Percentiles rank a stretch among this genome's conserved stretches.
Evolutionary conservation across 2,797 vertebrate genomes (phyloP).

Genomic region (Dallia pectoralis): DNA sequence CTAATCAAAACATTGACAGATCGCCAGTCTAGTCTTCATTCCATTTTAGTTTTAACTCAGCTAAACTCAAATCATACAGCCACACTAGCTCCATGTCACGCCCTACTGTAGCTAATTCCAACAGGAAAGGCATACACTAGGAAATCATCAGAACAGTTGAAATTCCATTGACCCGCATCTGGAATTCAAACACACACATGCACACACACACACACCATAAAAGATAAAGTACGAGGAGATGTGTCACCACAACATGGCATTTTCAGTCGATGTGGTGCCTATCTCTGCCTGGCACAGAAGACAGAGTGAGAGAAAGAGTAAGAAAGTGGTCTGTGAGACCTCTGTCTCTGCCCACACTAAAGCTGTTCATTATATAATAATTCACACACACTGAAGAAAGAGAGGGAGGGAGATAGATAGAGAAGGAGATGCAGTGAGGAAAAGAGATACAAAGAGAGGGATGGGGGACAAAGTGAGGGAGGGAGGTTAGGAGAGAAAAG

Average conservation of each 20-base stretch:
- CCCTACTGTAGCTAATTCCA: too few relatives aligned
- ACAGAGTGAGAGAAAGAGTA: constrained; percentile 45
- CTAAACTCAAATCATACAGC: too few relatives aligned
- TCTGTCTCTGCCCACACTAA: constrained; percentile 72
- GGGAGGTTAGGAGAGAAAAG: too few relatives aligned
- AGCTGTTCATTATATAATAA: constrained; percentile 76
- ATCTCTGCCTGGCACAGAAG: constrained; percentile 70
- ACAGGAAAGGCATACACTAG: background rate
- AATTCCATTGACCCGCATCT: background rate
- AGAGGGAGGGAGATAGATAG: constrained; percentile 39
- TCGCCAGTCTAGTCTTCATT: too few relatives aligned
- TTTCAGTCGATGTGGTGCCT: constrained; percentile 59
- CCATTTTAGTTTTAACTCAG: too few relatives aligned
- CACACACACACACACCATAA: background rate
- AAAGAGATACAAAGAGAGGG: constrained; percentile 1
- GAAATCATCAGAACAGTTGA: background rate
- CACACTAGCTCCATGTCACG: too few relatives aligned
- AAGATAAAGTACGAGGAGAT: constrained; percentile 18
- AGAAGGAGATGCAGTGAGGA: constrained; percentile 3
- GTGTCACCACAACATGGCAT: constrained; percentile 45
- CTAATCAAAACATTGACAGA: too few relatives aligned
- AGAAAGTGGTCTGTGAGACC: constrained; percentile 66
- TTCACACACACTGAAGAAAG: constrained; percentile 29
- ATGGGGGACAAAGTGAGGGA: constrained; percentile 1
- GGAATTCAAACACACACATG: constrained; percentile 10